Conservation (phyloP, 2,797 vertebrate species). For the Acanthopagrus latus region DNA sequence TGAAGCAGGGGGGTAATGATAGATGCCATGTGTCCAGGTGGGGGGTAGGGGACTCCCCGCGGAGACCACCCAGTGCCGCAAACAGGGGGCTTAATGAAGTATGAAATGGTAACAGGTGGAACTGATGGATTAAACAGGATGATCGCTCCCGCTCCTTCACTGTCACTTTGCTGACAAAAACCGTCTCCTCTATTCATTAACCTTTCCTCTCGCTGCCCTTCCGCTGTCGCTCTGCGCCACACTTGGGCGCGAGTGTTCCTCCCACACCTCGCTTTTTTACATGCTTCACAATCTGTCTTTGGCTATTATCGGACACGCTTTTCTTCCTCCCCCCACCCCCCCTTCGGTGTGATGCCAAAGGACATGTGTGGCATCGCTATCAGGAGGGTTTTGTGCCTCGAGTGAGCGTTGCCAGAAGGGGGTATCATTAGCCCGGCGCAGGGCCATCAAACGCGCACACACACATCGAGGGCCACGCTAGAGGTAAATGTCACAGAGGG, state of each 20-base stretch:
- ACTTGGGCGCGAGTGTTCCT: not conserved
- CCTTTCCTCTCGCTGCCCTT: conserved; percentile 20
- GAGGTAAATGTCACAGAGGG: conserved; percentile 80
- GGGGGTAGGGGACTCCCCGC: conserved; percentile 36
- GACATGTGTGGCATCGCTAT: conserved; percentile 49
- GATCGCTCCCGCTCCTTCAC: conserved; percentile 12
- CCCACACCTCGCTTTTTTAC: conserved; percentile 1
- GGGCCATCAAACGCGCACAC: conserved; percentile 55
- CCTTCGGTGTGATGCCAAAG: conserved; percentile 39
- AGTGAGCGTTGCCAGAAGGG: conserved; percentile 48
- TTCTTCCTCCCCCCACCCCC: not conserved
- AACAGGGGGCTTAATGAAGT: conserved; percentile 66
- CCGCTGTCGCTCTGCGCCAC: not conserved
- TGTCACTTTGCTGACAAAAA: conserved; percentile 24
- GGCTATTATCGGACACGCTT: conserved; percentile 16
- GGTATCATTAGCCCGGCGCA: conserved; percentile 71
- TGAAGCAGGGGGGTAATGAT: conserved; percentile 54
- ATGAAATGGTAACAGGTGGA: conserved; percentile 68
- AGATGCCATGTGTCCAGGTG: conserved; percentile 55
- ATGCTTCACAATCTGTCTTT: not conserved
- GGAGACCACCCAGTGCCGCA: conserved; percentile 23
- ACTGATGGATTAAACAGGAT: conserved; percentile 52
- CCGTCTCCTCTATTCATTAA: conserved; percentile 6
- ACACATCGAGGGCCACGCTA: conserved; percentile 48
- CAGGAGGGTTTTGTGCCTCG: conserved; percentile 48